Percentiles rank a stretch among this genome's conserved stretches.
Conservation (phyloP, 2,888 invertebrate species). For the Polydrusus cervinus region DNA sequence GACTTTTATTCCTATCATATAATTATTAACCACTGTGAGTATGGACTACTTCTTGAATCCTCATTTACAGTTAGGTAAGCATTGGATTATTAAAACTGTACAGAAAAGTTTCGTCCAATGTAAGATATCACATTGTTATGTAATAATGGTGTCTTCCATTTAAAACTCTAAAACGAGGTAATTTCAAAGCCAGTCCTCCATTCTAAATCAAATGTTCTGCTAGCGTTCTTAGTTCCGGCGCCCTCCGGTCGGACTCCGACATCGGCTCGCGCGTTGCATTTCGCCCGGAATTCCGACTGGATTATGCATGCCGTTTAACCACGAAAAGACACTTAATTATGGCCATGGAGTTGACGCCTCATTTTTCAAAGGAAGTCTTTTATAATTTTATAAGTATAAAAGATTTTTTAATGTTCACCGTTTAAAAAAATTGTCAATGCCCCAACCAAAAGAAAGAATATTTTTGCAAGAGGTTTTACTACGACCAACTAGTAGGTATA, state of each 20-base stretch:
- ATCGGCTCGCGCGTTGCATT: conserved; percentile 28
- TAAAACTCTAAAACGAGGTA: not conserved
- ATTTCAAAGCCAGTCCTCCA: conserved; percentile 11
- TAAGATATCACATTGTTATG: not conserved
- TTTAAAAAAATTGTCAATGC: too few relatives aligned
- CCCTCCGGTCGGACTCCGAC: conserved; percentile 36
- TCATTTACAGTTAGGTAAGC: not conserved
- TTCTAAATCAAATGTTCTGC: conserved; percentile 41
- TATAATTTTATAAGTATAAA: too few relatives aligned
- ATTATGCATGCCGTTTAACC: conserved; percentile 36
- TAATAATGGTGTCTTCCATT: not conserved
- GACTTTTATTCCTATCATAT: too few relatives aligned
- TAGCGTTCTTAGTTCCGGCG: conserved; percentile 36
- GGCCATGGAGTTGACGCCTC: not conserved
- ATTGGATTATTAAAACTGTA: not conserved
- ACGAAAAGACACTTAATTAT: conserved; percentile 21
- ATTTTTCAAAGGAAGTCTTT: too few relatives aligned
- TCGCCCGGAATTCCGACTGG: conserved; percentile 35
- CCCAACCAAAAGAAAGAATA: too few relatives aligned
- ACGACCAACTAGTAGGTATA: too few relatives aligned
- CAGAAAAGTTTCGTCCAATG: not conserved
- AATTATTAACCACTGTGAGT: too few relatives aligned
- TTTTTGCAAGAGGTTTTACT: too few relatives aligned
- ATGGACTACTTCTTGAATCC: too few relatives aligned
- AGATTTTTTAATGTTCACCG: too few relatives aligned